Evolutionary conservation across 2,113 vertebrate genomes (phyloP), one percentile per base, ranked within the genome.

Genomic region (Syngnathoides biaculeatus): DNA sequence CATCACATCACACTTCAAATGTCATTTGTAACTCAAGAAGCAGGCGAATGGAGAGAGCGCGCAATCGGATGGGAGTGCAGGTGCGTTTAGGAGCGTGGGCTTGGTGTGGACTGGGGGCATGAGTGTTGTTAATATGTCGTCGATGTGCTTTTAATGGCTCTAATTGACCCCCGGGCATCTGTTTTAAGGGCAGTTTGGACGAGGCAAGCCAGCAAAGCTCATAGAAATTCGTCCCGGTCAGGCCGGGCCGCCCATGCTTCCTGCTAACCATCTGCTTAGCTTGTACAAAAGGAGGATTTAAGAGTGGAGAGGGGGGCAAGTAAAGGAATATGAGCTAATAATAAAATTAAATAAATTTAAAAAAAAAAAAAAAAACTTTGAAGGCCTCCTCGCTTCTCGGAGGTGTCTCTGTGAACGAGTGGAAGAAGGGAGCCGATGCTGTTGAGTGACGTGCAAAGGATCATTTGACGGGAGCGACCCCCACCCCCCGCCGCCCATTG

Each of bases 181-280:
- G 95, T 95, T 97, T 97, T 92, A 74, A 94, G 93, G 93, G 92
- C 92, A 90, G 93, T 93, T 91, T 82, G 71, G 80, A 96, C 93
- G 93, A 95, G 94, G 93, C 92, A 93, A 93, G 92, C 95, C 94
- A 94, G 94, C 93, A 95, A 94, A 95, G 94, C 95, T 96, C 95
- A 95, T 96, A 91, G 94, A 95, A 94, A 98, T 98, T 98, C 93
- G 96, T 98, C 94, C 95, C 96, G 95, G 95, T 98, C 95, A 96
- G 91, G 79, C 88, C 81, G 94, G 93, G 94, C 94, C 92, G 94
- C 92, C 93, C 89, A 91, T 92, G 94, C 94, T 96, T 96, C 94
- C 95, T 95, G 94, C 94, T 94, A 94, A 96, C 95, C 96, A 98
- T 97, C 95, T 98, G 96, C 95, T 95, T 93, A 93, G 90, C 92